A percentile compares a stretch with the other conserved stretches of the same genome.
Evolutionary conservation across 2,888 invertebrate species (phyloP).

Genomic region (Hirtodrosophila cameraria): DNA sequence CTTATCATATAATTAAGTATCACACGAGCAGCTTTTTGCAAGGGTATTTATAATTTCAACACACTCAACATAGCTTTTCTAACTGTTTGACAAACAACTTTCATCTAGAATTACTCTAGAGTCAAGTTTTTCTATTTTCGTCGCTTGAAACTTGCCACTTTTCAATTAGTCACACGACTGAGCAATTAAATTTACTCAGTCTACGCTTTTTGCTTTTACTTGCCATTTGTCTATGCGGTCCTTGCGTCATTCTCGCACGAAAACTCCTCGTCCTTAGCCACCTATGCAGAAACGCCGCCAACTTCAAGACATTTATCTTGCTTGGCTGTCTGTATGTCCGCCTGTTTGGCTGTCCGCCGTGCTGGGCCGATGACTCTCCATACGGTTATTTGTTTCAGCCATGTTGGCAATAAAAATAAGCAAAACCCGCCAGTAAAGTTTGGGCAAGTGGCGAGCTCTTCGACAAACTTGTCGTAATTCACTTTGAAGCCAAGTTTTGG

Average conservation of each 20-base stretch:
- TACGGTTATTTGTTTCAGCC: constrained; percentile 42
- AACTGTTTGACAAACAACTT: constrained; percentile 39
- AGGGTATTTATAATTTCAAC: constrained; percentile 13
- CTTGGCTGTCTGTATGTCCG: constrained; percentile 35
- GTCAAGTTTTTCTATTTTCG: constrained; percentile 52
- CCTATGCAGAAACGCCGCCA: constrained; percentile 15
- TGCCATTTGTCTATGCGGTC: constrained; percentile 15
- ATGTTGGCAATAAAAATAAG: constrained; percentile 34
- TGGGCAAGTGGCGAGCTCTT: constrained; percentile 20
- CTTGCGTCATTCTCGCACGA: constrained; percentile 11
- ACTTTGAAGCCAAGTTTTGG: constrained; percentile 70
- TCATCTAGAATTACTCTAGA: constrained; percentile 27
- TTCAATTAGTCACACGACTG: constrained; percentile 75
- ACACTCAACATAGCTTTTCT: too few relatives aligned
- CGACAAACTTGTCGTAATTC: constrained; percentile 73
- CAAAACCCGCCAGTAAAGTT: constrained; percentile 26
- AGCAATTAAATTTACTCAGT: constrained; percentile 67
- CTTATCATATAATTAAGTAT: too few relatives aligned
- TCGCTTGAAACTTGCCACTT: constrained; percentile 58
- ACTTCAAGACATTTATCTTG: constrained; percentile 70
- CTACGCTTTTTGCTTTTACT: constrained; percentile 29
- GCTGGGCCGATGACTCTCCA: constrained; percentile 39
- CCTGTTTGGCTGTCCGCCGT: not conserved
- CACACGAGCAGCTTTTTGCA: too few relatives aligned
- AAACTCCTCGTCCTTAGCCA: constrained; percentile 19